phyloP scores from a whole-genome alignment of 1,140 invertebrate species.

The Calephelis virginiensis region DNA sequence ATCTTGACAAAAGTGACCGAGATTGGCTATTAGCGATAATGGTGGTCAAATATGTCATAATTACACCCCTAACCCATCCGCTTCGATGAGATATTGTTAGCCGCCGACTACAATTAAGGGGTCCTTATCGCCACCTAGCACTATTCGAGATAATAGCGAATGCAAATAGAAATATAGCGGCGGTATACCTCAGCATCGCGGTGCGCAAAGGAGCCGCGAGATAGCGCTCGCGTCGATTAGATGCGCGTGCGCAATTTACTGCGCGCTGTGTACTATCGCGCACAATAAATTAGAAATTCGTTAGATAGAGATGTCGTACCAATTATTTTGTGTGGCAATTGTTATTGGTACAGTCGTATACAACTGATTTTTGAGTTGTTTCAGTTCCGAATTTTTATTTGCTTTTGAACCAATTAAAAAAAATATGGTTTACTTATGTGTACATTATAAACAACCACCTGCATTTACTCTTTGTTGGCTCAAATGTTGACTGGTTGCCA shows the following conservation, averaged over 20 bases:
- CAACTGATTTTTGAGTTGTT: neutral
- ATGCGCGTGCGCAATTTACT: slow-evolving; percentile 65
- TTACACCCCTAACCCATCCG: neutral
- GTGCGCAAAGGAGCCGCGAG: slow-evolving; percentile 67
- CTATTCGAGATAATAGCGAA: slow-evolving; percentile 44
- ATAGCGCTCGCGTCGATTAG: slow-evolving; percentile 63
- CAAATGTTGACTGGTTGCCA: too few species aligned
- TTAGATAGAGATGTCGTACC: slow-evolving; percentile 69
- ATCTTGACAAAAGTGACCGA: neutral
- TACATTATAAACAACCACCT: too few species aligned
- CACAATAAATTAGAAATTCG: slow-evolving; percentile 74
- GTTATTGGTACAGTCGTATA: slow-evolving; percentile 31
- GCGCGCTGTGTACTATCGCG: slow-evolving; percentile 52
- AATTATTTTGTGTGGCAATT: slow-evolving; percentile 50
- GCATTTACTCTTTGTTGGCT: too few species aligned
- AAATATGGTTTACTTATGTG: too few species aligned
- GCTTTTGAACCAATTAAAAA: too few species aligned
- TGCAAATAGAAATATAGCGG: slow-evolving; percentile 57
- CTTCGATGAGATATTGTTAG: slow-evolving; percentile 9
- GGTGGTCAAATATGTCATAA: slow-evolving; percentile 1
- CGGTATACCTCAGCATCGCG: slow-evolving; percentile 55
- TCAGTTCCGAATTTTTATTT: too few species aligned
- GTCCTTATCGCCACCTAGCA: slow-evolving; percentile 57
- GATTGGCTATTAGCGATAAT: neutral
- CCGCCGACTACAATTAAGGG: slow-evolving; percentile 48